These are phyloP conservation scores for Vesta saturnalis DNA, from an alignment of 2,888 invertebrate genomes.

Conservation along the genomic window DNA sequence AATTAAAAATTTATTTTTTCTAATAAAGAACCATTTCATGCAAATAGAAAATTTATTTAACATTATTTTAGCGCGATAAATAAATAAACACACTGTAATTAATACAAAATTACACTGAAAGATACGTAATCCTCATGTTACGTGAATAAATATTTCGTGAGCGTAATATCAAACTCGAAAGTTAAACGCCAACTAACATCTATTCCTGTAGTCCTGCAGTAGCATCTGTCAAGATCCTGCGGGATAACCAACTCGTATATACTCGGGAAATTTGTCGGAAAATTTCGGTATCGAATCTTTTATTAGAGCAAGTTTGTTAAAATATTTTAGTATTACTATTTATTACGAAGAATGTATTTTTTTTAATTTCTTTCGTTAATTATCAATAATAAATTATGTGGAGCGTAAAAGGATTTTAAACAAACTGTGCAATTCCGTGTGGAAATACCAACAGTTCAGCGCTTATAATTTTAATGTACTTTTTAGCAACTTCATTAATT, in stretches of 20 bases:
- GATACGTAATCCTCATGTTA: constrained; percentile 26
- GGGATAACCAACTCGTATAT: constrained; percentile 32
- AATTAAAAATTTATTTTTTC: neutral
- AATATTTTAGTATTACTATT: constrained; percentile 29
- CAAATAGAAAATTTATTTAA: neutral
- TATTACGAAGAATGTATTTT: too few relatives aligned
- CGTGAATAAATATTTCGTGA: neutral
- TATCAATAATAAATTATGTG: too few relatives aligned
- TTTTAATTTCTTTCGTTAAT: too few relatives aligned
- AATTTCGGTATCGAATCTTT: constrained; percentile 31
- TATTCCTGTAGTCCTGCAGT: constrained; percentile 40
- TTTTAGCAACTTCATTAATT: too few relatives aligned
- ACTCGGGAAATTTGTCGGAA: constrained; percentile 24
- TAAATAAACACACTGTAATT: neutral
- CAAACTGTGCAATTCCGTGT: too few relatives aligned
- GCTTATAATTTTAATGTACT: too few relatives aligned
- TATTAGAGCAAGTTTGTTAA: constrained; percentile 31
- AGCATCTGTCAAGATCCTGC: constrained; percentile 40
- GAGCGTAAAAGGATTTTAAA: too few relatives aligned
- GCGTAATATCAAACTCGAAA: constrained; percentile 7
- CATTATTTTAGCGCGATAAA: neutral
- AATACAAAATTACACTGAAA: constrained; percentile 9
- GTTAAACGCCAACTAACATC: constrained; percentile 32
- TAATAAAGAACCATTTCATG: neutral
- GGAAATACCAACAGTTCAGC: too few relatives aligned